Evolutionary conservation across 2,797 vertebrate genomes (phyloP).

Genomic region (Lutjanus campechanus): DNA sequence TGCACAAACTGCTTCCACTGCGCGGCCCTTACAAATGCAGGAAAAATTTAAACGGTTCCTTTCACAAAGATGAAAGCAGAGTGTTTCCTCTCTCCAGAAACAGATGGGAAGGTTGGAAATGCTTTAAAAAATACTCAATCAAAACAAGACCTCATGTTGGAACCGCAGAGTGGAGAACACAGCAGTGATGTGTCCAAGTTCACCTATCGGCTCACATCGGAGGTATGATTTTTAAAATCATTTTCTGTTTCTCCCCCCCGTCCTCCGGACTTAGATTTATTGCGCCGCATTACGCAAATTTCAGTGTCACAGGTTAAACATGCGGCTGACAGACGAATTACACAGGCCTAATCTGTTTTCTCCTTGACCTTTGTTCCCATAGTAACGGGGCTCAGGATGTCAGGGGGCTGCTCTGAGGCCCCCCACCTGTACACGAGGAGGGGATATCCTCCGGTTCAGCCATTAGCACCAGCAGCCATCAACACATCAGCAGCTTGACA

Average conservation of each 20-base stretch:
- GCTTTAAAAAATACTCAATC: slow-evolving; percentile 24
- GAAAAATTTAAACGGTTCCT: slow-evolving; percentile 26
- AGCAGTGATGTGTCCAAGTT: slow-evolving; percentile 14
- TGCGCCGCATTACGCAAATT: slow-evolving; percentile 18
- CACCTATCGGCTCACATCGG: slow-evolving; percentile 23
- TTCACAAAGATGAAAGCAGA: slow-evolving; percentile 46
- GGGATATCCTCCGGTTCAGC: slow-evolving; percentile 65
- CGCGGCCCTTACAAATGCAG: slow-evolving; percentile 27
- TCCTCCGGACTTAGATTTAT: slow-evolving; percentile 10
- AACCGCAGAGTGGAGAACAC: background rate
- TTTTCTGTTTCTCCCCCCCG: background rate
- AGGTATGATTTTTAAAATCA: background rate
- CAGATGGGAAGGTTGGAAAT: slow-evolving; percentile 50
- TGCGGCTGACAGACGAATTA: slow-evolving; percentile 55
- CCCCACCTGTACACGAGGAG: slow-evolving; percentile 42
- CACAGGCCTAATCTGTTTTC: slow-evolving; percentile 48
- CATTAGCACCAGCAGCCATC: slow-evolving; percentile 57
- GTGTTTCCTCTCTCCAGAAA: slow-evolving; percentile 43
- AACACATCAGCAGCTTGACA: slow-evolving; percentile 48
- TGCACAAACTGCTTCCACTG: slow-evolving; percentile 27
- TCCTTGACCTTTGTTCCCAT: slow-evolving; percentile 50
- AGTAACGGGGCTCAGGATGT: slow-evolving; percentile 52
- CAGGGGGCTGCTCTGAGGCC: slow-evolving; percentile 48
- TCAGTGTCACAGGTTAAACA: slow-evolving; percentile 44
- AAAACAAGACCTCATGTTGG: slow-evolving; percentile 40